Percentiles rank a stretch among this genome's conserved stretches.
Conservation (phyloP, 2,888 invertebrate species). For the Eristalis arbustorum region DNA sequence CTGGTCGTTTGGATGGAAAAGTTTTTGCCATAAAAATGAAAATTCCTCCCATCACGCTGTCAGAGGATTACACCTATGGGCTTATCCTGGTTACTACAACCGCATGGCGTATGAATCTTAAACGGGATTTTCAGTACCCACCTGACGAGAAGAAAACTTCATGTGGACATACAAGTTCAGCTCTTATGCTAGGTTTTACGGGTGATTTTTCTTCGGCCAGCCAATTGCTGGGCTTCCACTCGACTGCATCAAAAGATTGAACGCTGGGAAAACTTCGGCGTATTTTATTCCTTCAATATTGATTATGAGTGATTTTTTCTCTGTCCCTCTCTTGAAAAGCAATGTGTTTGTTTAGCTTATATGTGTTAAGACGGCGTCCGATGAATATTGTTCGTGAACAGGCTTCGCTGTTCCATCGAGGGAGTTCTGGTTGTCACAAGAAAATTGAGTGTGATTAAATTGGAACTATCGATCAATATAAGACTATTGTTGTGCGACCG, state of each 20-base stretch:
- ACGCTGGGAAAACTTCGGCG: neutral
- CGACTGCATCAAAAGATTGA: neutral
- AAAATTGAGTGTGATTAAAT: neutral
- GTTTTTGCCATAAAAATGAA: neutral
- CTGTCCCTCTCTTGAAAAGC: neutral
- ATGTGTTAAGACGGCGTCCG: neutral
- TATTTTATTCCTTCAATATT: neutral
- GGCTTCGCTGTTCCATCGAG: neutral
- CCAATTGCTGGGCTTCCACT: neutral
- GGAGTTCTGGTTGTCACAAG: neutral
- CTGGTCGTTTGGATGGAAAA: neutral
- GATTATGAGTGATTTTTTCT: neutral
- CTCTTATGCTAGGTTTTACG: neutral
- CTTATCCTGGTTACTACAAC: neutral
- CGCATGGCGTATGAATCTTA: neutral
- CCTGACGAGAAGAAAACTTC: neutral
- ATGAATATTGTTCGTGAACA: neutral
- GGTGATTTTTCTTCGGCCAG: neutral
- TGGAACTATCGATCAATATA: neutral
- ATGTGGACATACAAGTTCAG: neutral
- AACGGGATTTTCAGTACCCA: neutral
- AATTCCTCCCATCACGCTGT: neutral
- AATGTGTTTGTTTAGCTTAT: neutral
- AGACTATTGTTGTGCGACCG: neutral
- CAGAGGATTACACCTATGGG: neutral